Base-by-base conservation (phyloP, 2,888 invertebrate genomes). In the Scaptomyza tumidula region DNA sequence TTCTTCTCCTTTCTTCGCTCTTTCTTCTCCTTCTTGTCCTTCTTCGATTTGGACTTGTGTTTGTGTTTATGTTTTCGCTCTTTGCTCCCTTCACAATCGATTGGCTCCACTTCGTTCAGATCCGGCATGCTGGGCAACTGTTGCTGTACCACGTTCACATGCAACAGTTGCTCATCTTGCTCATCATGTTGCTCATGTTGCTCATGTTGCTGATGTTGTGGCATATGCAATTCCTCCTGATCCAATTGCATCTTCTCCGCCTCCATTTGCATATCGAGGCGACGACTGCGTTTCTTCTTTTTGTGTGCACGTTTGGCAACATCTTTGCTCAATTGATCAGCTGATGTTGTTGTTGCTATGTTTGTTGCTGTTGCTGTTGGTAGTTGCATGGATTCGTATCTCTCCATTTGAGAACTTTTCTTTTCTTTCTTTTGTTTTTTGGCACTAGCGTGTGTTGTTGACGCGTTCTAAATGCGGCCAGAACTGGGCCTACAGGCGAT, bases 71-170 rank as follows among this genome's bases (percentile, higher is more conserved):
- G 59, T 0, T 27, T 46, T 31, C 50, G 44, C 2, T 39, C 10
- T 13, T 56, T 55, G 1, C 6, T 11, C 6, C 33, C 10, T 2
- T 14, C 45, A 45, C 45, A 45, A 5, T 5, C 5, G 45, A 27
- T 46, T n/a, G 45, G 4, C 10, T 69, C 68, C 0, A 16, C 7
- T 1, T 70, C 56, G 2, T 19, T 29, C 0, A 70, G 19, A 7
- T 48, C 9, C 0, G 69, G 56, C 69, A 70, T 69, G 52, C 70
- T 69, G 14, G 69, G 69, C 46, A 69, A 19, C 16, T 31, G 67
- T 19, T 29, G 35, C 0, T 27, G 45, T 10, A 11, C 13, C n/a
- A 9, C 37, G 11, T 27, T 19, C 29, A 49, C 1, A 39, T 16
- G 13, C 24, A 11, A 1, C n/a, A 39, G 39, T 9, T 35, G 33